Base-by-base conservation (phyloP, 92 coral and sea anemone genomes). In the Palythoa caribaeorum region DNA sequence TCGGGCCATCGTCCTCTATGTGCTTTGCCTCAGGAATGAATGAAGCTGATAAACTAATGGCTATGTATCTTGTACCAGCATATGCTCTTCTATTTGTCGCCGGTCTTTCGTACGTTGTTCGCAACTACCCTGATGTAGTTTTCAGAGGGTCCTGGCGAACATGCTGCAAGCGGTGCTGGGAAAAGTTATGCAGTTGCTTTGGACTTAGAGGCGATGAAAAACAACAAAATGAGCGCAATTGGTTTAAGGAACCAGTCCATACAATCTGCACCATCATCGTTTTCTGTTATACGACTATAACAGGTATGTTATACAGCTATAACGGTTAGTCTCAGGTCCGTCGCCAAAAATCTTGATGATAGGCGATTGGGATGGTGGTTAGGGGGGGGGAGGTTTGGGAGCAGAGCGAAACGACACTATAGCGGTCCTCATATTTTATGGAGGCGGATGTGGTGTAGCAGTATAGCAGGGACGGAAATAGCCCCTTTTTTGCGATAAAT, bases 251-350 rank as follows among this genome's bases (percentile, higher is more conserved):
- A 35, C 95, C 97, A 10, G 89, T 92, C 91, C 97, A 98, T 54
- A 98, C 98, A 7, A 87, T 95, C 63, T 97, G 99, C 79, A 97
- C 98, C 37, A 79, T 97, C 89, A 77, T 97, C 73, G 99, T 97
- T 12, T 89, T 97, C 51, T 97, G 98, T 57, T 97, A 97, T 76
- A 91, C 98, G 40, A 90, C 96, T 35, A 89, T 97, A 84, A 93
- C 97, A 36, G 66, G 90, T 81, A 59, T 28, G 28, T 28, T 28
- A 28, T 28, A 28, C 28, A 28, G 28, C 28, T 28, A 28, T 28
- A 28, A 28, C 28, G 0, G 28, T 0, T 28, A 28, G 28, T 28
- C 28, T 28, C 28, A 28, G 28, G 28, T 28, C 28, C 28, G 28
- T 28, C 28, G 28, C 28, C 28, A 28, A 28, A 28, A 0, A 28